Evolutionary conservation across 2,113 vertebrate species (phyloP), one percentile per base, ranked within the genome.

Genomic region (Oreochromis aureus): DNA sequence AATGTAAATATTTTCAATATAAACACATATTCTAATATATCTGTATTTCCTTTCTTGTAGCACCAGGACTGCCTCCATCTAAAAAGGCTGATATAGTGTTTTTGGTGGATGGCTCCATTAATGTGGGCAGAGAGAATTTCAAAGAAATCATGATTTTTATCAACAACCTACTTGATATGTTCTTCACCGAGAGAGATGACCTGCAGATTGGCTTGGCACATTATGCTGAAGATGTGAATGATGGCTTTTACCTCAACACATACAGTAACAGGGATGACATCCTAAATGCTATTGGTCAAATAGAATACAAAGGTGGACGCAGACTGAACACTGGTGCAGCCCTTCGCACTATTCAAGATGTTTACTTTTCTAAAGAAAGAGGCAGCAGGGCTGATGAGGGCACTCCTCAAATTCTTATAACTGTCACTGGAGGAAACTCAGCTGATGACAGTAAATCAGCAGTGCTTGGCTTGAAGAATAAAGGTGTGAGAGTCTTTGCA

Each of bases 21-120:
- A 19, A 39, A 46, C 15, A 44, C 3, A 36, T 46, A 71, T 59
- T n/a, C 55, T 12, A 54, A 27, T 16, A 9, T 53, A n/a, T 12
- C 11, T 56, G 13, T 48, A 12, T 87, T 19, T 85, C 32, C 12
- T 61, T 66, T 88, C 12, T 59, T 8, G 5, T 63, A 94, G 87
- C 39, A 80, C 2, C 54, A 71, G 89, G 9, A 22, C 18, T 87
- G 4, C 87, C 81, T 48, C 91, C 95, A 58, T 0, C 90, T 22
- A 99, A 98, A 91, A 96, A 97, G 84, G 98, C 98, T 5, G 99
- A 99, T 73, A 97, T 99, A 11, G 98, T 99, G 54, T 99, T 99
- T 96, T 95, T 99, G 86, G 92, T 99, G 93, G 99, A 99, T 27
- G 97, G 98, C 8, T 99, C 99, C 90, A 99, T 99, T 83, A 99